Evolutionary conservation across 2,113 vertebrate species (phyloP), one percentile per base, ranked within the genome.

Genomic region (Catharus minimus): DNA sequence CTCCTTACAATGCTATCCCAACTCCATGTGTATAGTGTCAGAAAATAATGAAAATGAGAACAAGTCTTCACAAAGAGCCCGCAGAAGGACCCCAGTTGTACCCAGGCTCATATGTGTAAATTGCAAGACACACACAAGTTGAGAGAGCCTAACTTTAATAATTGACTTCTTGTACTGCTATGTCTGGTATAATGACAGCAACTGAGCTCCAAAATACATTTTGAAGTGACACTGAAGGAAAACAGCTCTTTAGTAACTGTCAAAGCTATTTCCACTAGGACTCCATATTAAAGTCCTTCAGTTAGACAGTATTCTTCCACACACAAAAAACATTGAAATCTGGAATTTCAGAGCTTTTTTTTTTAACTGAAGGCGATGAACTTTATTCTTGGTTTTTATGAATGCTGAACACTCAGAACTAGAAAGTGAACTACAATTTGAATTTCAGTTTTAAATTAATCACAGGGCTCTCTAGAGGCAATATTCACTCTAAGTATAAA

Each of bases 51-150:
- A 11, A 53, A 58, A 71, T 1, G 15, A 56, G 58, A 71, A 46
- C 7, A 41, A 36, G 20, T 5, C 20, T 72, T 41, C 4, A 1
- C 5, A 46, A 58, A 38, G 27, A 36, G 8, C 24, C n/a, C 38
- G 22, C 15, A 71, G 66, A 73, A 84, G 47, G 18, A 57, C 10
- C 30, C 28, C 33, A 33, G 17, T 46, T 24, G 10, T 21, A 24
- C 13, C 33, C 3, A 4, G 22, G 15, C 24, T 71, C 7, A 0
- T 3, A 2, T 4, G 4, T n/a, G 27, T 33, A 15, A 5, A 6
- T 0, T 41, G 13, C 39, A 68, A n/a, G 36, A 56, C 9, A 50
- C 8, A 23, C 21, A 33, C 5, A 33, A n/a, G 19, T 10, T 53
- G 28, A 56, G 36, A 68, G 23, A 32, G 23, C 4, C 16, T n/a